Conservation (phyloP, 37 sponge, comb jelly and placozoan genomes). For the Lycopodina hypogea region DNA sequence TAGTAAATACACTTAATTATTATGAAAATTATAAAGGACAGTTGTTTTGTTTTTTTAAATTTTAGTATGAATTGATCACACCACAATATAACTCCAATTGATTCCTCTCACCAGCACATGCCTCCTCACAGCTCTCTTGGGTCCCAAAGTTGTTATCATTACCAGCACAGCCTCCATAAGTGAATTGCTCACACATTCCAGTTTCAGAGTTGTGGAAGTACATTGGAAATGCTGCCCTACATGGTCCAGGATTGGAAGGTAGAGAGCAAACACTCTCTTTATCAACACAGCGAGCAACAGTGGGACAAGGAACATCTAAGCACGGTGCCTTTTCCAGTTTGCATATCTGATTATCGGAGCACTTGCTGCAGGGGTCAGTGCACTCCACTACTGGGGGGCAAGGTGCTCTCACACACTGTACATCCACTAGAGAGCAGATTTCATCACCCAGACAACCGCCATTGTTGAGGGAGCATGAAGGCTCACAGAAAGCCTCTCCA, state of each 20-base stretch:
- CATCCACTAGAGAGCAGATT: slow-evolving; percentile 1
- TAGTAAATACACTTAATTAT: not conserved
- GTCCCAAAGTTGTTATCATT: slow-evolving; percentile 47
- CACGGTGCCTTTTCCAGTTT: not conserved
- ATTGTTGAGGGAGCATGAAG: slow-evolving; percentile 25
- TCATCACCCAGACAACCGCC: slow-evolving; percentile 26
- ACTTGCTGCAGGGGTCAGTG: not conserved
- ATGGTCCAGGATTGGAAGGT: slow-evolving; percentile 34
- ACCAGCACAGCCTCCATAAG: slow-evolving; percentile 48
- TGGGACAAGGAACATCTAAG: not conserved
- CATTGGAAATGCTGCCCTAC: slow-evolving; percentile 11
- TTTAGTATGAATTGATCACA: too few species aligned
- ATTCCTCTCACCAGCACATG: slow-evolving; percentile 6
- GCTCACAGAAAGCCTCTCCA: slow-evolving; percentile 36
- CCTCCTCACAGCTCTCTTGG: slow-evolving; percentile 3
- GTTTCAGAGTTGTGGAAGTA: slow-evolving; percentile 30
- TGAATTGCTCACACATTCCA: slow-evolving; percentile 30
- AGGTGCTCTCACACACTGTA: slow-evolving; percentile 17
- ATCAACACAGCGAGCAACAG: not conserved
- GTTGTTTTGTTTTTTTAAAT: too few species aligned
- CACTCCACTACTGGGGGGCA: slow-evolving; percentile 2
- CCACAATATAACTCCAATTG: not conserved
- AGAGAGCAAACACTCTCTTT: slow-evolving; percentile 10
- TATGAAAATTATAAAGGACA: not conserved
- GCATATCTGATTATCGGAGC: not conserved